phyloP scores from a whole-genome alignment of 2,113 vertebrate genomes.

The Barbus barbus region DNA sequence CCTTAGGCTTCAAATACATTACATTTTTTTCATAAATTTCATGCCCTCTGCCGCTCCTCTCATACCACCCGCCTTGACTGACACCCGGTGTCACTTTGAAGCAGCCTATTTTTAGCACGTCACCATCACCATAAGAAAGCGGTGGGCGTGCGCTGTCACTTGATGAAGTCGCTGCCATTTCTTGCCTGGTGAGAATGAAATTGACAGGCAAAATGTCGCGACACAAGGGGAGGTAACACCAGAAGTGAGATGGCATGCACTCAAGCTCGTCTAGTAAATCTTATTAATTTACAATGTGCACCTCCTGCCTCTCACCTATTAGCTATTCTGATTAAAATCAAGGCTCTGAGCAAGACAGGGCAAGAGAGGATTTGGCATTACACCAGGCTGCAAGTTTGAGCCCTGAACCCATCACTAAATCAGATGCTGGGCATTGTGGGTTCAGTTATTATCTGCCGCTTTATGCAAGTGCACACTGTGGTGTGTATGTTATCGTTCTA shows the following conservation, averaged over 20 bases:
- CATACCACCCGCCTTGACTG: neutral
- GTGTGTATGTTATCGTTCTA: conserved; percentile 33
- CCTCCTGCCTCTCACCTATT: conserved; percentile 49
- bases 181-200: conserved; percentile 42
- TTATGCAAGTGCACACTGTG: conserved; percentile 30
- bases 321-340: conserved; percentile 54
- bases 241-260: conserved; percentile 40
- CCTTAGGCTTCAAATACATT: neutral
- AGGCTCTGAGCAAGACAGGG: conserved; percentile 27
- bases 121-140: conserved; percentile 8
- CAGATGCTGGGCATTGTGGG: neutral
- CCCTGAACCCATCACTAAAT: neutral
- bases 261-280: conserved; percentile 47
- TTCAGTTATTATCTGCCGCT: conserved; percentile 30
- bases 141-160: too few species aligned
- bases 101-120: conserved; percentile 17
- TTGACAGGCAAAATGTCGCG: conserved; percentile 37
- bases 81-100: conserved; percentile 40
- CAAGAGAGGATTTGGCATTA: conserved; percentile 25
- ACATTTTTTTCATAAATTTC: conserved; percentile 9
- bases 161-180: conserved; percentile 36
- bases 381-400: conserved; percentile 27
- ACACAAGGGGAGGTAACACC: conserved; percentile 15
- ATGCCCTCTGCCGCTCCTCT: neutral
- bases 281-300: conserved; percentile 51